Evolutionary conservation across 2,113 vertebrate genomes (phyloP).

Genomic region (Hypocryptadius cinnamomeus): DNA sequence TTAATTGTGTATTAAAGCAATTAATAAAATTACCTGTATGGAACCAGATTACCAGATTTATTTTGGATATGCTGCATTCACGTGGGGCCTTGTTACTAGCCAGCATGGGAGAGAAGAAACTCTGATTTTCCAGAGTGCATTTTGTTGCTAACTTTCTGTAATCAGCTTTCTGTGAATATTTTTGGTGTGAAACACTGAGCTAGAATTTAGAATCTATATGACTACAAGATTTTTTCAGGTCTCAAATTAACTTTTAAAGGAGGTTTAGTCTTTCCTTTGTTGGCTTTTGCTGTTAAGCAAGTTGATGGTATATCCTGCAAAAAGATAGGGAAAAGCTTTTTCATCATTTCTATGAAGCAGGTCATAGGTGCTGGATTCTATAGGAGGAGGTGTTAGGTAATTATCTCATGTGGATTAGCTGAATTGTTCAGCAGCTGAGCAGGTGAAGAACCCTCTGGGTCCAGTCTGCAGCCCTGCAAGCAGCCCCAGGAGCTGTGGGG

Average conservation of each 20-base stretch:
- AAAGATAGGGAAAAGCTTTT: not conserved
- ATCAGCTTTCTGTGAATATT: not conserved
- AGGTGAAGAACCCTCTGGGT: not conserved
- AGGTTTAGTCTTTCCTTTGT: not conserved
- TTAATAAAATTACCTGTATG: constrained; percentile 48
- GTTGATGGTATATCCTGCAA: not conserved
- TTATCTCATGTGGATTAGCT: not conserved
- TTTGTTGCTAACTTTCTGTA: not conserved
- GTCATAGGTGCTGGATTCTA: not conserved
- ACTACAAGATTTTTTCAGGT: not conserved
- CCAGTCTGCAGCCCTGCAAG: not conserved
- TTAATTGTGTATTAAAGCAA: constrained; percentile 45
- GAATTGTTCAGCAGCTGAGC: not conserved
- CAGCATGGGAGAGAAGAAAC: not conserved
- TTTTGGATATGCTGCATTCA: not conserved
- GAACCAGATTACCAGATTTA: constrained; percentile 14
- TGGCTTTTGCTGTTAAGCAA: not conserved
- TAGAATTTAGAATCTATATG: not conserved
- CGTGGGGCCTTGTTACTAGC: not conserved
- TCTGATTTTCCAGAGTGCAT: not conserved
- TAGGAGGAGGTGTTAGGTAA: not conserved
- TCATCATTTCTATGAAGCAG: not conserved
- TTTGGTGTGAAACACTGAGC: not conserved
- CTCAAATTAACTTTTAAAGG: not conserved
- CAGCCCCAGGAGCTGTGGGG: not conserved